These are phyloP conservation scores for Sisor rabdophorus DNA, from an alignment of 2,113 vertebrate genomes.

Conservation along the genomic window DNA sequence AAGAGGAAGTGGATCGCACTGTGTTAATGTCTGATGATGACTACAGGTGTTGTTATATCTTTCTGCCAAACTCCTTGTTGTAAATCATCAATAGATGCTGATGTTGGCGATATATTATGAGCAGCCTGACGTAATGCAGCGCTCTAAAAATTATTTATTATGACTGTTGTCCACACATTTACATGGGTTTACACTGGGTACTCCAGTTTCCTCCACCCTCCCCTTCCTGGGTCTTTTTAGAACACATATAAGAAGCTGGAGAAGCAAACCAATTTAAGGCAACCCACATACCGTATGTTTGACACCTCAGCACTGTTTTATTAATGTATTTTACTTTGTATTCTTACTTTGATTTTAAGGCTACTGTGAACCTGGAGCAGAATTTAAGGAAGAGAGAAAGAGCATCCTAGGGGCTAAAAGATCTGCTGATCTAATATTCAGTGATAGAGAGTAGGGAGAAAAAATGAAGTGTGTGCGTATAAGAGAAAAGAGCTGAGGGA, in stretches of 20 bases:
- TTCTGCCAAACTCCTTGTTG: not conserved
- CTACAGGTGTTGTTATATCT: not conserved
- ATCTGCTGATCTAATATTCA: conserved; percentile 29
- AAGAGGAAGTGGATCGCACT: not conserved
- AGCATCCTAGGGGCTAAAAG: not conserved
- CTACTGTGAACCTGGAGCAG: conserved; percentile 4
- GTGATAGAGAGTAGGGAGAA: not conserved
- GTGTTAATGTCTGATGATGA: not conserved
- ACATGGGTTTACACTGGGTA: too few relatives aligned
- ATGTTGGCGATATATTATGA: not conserved
- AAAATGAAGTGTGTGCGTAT: not conserved
- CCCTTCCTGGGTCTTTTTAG: too few relatives aligned
- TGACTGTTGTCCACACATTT: too few relatives aligned
- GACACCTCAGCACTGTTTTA: not conserved
- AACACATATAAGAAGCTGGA: too few relatives aligned
- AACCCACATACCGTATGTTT: not conserved
- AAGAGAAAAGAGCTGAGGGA: not conserved
- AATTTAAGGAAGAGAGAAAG: not conserved
- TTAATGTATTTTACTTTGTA: not conserved
- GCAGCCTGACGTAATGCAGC: not conserved
- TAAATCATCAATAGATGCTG: not conserved
- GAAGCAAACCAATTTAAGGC: too few relatives aligned
- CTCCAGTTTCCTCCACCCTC: too few relatives aligned
- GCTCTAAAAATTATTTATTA: not conserved
- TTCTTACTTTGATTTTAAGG: not conserved